Conservation (phyloP, 2,888 invertebrate genomes). For the Drosophila acutilabella region DNA sequence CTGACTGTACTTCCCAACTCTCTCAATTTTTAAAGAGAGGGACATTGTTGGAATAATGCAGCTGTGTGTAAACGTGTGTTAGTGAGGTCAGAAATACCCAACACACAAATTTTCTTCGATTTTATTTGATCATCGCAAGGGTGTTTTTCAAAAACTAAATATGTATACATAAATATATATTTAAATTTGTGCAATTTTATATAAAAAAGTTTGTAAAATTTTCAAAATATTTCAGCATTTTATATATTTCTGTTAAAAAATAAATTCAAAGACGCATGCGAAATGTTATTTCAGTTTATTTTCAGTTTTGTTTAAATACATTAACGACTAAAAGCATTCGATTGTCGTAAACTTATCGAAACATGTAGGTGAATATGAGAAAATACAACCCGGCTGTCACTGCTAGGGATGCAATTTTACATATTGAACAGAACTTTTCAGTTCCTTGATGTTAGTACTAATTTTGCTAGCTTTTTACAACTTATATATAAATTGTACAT, state of each 20-base stretch:
- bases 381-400: background rate
- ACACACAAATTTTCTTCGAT: conserved; percentile 57
- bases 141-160: conserved; percentile 40
- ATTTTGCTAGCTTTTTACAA: too few species aligned
- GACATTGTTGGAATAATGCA: conserved; percentile 64
- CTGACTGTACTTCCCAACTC: conserved; percentile 74
- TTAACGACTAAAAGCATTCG: background rate
- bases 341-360: background rate
- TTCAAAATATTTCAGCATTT: background rate
- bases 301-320: background rate
- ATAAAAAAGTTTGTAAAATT: background rate
- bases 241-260: background rate
- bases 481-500: background rate
- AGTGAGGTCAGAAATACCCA: conserved; percentile 72
- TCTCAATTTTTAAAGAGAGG: conserved; percentile 61
- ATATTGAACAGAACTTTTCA: background rate
- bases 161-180: conserved; percentile 11
- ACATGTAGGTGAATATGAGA: too few species aligned
- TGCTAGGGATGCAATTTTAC: background rate
- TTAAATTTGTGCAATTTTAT: background rate
- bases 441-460: too few species aligned
- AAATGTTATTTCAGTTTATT: background rate
- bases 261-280: background rate
- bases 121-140: conserved; percentile 50
- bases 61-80: conserved; percentile 66